Evolutionary conservation across 2,888 invertebrate genomes (phyloP).

Genomic region (Leptopilina drosophilae): DNA sequence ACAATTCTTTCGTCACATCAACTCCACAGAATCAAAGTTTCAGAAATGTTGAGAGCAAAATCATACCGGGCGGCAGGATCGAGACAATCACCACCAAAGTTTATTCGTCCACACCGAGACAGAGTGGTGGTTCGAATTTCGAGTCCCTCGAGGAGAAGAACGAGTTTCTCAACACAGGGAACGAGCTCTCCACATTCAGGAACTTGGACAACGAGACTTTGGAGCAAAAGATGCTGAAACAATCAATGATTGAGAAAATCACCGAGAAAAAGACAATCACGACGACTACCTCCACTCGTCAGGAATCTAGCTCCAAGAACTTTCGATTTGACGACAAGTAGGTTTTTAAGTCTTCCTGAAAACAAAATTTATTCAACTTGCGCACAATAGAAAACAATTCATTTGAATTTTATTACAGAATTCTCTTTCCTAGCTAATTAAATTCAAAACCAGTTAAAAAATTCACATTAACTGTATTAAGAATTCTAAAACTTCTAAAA

Average conservation of each 20-base stretch:
- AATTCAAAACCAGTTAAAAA: too few species aligned
- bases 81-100: conserved; percentile 80
- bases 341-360: conserved; percentile 1
- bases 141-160: conserved; percentile 80
- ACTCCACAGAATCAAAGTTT: conserved; percentile 63
- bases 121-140: conserved; percentile 78
- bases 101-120: conserved; percentile 80
- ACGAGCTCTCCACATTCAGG: conserved; percentile 75
- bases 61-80: conserved; percentile 79
- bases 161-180: conserved; percentile 77
- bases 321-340: conserved; percentile 69
- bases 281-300: conserved; percentile 81
- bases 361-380: not conserved
- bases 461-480: too few species aligned
- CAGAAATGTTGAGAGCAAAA: conserved; percentile 77
- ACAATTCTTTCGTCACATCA: conserved; percentile 39
- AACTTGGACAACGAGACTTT: conserved; percentile 76
- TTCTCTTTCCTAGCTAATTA: not conserved
- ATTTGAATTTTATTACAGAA: not conserved
- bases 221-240: conserved; percentile 83
- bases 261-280: conserved; percentile 84
- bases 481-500: too few species aligned
- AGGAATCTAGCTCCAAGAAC: conserved; percentile 80
- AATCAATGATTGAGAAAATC: conserved; percentile 84
- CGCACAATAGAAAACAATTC: conserved; percentile 38